Base-by-base conservation (phyloP, 1,140 invertebrate species). In the Sycophila sp. region DNA sequence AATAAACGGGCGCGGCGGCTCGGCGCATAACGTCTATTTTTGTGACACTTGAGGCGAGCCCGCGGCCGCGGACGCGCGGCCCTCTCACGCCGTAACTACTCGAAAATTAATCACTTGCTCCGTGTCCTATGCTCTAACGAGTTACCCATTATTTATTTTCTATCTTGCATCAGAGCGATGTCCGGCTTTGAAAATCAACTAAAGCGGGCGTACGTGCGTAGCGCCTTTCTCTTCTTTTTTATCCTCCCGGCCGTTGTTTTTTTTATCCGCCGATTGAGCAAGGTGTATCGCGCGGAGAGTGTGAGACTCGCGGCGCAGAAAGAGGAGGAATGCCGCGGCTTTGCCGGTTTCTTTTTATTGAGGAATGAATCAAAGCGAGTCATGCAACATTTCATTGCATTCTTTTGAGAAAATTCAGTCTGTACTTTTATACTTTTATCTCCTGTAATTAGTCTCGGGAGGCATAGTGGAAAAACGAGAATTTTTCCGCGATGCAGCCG, bases 91-190 rank as follows among this genome's bases (percentile, higher is more conserved):
- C 81, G 77, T 83, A 82, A 83, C 77, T 77, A 79, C 77, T 74
- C 71, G 75, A 80, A 77, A 83, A 84, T 84, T 82, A 83, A 84
- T 83, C 75, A 79, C 77, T 76, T 72, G 55, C 76, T 73, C 51
- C 42, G 70, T 63, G 77, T 81, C 76, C 66, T 76, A 78, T 69
- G 80, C 76, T 70, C 75, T 66, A 76, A 59, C 77, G 77, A 78
- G 73, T 78, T 78, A 76, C 58, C 42, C 62, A 73, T 79, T 74
- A 72, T 74, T 74, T 74, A 71, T 74, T 74, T 66, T 38, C 58
- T 24, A 53, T 70, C 38, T 63, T 65, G 58, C 58, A 63, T 69
- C 67, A 30, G 45, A 69, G 19, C 28, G 59, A 36, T 45, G 36
- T 45, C 28, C 36, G 45, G 65, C 65, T 58, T 63, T 49, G 40